Conservation (phyloP, 2,888 invertebrate species). For the Melieria crassipennis region DNA sequence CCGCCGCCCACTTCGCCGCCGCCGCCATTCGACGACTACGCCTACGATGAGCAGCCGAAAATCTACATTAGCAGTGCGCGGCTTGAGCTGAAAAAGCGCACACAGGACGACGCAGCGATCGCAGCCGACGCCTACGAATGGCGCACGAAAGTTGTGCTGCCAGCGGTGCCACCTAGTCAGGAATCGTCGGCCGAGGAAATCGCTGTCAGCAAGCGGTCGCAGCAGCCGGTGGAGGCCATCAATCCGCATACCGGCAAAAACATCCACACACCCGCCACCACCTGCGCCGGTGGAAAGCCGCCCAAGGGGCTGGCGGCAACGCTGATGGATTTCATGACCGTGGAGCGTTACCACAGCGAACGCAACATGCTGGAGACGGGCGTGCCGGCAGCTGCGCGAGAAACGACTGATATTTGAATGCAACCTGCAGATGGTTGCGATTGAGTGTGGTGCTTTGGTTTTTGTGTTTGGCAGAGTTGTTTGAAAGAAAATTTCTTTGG, state of each 20-base stretch:
- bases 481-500: no score
- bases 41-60: conserved; percentile 38
- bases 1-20: conserved; percentile 33
- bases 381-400: background rate
- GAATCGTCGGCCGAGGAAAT: conserved; percentile 18
- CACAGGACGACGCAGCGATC: background rate
- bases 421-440: no score
- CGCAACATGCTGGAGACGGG: conserved; percentile 7
- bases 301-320: conserved; percentile 45
- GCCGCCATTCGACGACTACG: conserved; percentile 25
- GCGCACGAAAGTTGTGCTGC: conserved; percentile 41
- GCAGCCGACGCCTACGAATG: conserved; percentile 37
- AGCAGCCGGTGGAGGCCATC: conserved; percentile 11
- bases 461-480: no score
- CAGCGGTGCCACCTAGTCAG: background rate
- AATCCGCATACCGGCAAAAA: conserved; percentile 28
- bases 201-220: conserved; percentile 4
- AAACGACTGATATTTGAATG: conserved; percentile 12
- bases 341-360: conserved; percentile 52
- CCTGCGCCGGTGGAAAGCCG: conserved; percentile 33
- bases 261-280: conserved; percentile 36
- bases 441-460: no score
- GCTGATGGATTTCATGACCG: conserved; percentile 52
- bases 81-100: conserved; percentile 40
- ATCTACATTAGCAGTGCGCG: conserved; percentile 39